Evolutionary conservation across 2,113 vertebrate species (phyloP).

Genomic region (Actinemys pallida): DNA sequence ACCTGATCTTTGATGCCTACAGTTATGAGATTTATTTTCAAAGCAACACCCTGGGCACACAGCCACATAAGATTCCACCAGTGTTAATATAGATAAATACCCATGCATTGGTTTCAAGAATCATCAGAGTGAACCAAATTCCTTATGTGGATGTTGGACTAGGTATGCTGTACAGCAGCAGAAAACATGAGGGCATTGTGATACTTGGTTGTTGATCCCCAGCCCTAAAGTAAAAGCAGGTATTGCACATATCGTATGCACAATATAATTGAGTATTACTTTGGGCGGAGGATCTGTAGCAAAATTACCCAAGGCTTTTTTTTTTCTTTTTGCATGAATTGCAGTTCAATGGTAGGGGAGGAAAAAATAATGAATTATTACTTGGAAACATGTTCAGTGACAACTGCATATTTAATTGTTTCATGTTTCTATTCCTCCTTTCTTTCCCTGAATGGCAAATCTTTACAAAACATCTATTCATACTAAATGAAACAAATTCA

Average conservation of each 20-base stretch:
- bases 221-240: background rate
- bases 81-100: background rate
- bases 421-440: conserved; percentile 28
- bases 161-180: background rate
- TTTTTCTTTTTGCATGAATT: background rate
- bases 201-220: background rate
- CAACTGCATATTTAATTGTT: conserved; percentile 55
- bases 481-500: conserved; percentile 44
- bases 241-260: background rate
- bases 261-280: background rate
- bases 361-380: background rate
- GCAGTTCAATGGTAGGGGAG: conserved; percentile 32
- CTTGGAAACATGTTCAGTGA: conserved; percentile 32
- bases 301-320: conserved; percentile 8
- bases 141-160: conserved; percentile 16
- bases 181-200: background rate
- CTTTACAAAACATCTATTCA: conserved; percentile 67
- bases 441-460: conserved; percentile 64
- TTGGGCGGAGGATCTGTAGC: background rate
- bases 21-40: background rate
- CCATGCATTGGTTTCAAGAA: background rate
- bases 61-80: background rate
- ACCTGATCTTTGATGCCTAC: background rate
- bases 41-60: background rate
- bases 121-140: background rate